Percentiles rank a stretch among this genome's conserved stretches.
phyloP scores from a whole-genome alignment of 2,797 vertebrate species.

The Paramormyrops hopkinsi region DNA sequence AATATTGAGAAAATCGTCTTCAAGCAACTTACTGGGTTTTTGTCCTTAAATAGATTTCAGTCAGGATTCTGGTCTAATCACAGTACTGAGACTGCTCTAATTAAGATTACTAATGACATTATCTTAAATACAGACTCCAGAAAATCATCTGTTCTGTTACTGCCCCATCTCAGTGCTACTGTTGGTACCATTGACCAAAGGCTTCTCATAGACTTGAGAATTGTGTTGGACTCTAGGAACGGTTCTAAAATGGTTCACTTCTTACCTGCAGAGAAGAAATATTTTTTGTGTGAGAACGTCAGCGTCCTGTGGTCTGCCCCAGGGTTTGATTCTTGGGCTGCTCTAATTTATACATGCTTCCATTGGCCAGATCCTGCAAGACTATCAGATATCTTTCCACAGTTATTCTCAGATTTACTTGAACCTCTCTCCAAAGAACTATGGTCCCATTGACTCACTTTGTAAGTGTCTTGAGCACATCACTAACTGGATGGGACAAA shows the following conservation, averaged over 20 bases:
- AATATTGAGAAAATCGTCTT: background rate
- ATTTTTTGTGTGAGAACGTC: background rate
- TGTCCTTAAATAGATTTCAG: background rate
- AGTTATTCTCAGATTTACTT: background rate
- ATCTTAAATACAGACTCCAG: background rate
- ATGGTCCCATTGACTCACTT: background rate
- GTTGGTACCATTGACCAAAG: background rate
- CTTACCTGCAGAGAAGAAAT: background rate
- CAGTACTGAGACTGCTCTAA: background rate
- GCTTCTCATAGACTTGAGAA: background rate
- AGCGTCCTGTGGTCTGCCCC: background rate
- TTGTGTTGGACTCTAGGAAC: background rate
- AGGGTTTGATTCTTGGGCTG: background rate
- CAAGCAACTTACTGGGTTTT: background rate
- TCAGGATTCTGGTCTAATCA: background rate
- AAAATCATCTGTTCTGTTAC: background rate
- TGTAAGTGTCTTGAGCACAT: background rate
- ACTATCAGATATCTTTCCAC: background rate
- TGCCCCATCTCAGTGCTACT: background rate
- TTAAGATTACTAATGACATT: background rate
- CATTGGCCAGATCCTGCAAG: background rate
- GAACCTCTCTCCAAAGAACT: background rate
- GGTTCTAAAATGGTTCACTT: background rate
- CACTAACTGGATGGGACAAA: background rate
- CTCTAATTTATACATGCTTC: background rate